Conservation (phyloP, 2,113 vertebrate species). For the Cnemophilus loriae region DNA sequence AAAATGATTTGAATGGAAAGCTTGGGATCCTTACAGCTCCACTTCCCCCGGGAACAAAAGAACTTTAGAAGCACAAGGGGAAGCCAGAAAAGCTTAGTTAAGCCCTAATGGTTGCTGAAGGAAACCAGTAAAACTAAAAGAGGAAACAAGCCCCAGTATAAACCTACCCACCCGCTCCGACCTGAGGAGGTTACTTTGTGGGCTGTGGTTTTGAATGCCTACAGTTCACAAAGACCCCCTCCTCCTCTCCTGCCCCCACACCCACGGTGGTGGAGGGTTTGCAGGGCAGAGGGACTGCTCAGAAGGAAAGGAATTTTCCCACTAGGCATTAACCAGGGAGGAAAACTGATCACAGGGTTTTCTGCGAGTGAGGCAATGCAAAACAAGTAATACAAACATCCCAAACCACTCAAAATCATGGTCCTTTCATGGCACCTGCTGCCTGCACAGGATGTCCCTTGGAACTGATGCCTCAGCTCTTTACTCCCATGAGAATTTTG, state of each 20-base stretch:
- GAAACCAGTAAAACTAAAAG: constrained; percentile 57
- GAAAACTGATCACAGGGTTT: neutral
- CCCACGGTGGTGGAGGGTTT: neutral
- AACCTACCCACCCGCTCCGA: neutral
- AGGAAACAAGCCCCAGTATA: constrained; percentile 21
- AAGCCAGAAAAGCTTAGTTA: constrained; percentile 54
- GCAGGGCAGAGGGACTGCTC: neutral
- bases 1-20: neutral
- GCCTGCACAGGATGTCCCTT: neutral
- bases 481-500: neutral
- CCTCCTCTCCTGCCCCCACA: neutral
- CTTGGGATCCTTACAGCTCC: neutral
- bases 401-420: neutral
- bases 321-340: neutral
- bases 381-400: neutral
- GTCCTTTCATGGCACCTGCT: neutral
- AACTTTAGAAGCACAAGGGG: neutral
- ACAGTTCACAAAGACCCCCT: neutral
- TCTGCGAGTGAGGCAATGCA: neutral
- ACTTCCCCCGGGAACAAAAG: neutral
- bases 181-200: constrained; percentile 18
- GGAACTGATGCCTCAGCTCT: neutral
- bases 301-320: constrained; percentile 14
- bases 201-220: constrained; percentile 28
- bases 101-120: constrained; percentile 40